Evolutionary conservation across 1,140 invertebrate genomes (phyloP).

Genomic region (Nephotettix cincticeps): DNA sequence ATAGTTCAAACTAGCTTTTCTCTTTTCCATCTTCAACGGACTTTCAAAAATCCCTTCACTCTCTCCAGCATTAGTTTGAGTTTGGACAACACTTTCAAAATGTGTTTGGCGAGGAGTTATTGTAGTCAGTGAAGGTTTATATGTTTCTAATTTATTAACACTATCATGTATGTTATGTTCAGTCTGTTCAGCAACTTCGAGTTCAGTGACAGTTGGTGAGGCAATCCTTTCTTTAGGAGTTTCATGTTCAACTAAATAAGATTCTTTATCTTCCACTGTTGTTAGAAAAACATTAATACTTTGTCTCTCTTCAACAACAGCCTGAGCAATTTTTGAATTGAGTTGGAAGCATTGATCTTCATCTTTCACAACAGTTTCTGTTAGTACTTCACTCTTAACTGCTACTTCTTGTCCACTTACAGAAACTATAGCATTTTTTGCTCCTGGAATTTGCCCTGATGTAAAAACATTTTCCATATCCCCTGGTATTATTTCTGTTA

Average conservation of each 20-base stretch:
- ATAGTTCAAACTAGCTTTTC: slow-evolving; percentile 47
- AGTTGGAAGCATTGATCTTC: slow-evolving; percentile 43
- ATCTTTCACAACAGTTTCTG: slow-evolving; percentile 27
- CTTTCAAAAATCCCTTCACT: slow-evolving; percentile 51
- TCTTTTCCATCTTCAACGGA: slow-evolving; percentile 42
- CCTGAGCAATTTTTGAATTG: slow-evolving; percentile 47
- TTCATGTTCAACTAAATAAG: slow-evolving; percentile 29
- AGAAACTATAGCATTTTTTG: slow-evolving; percentile 32
- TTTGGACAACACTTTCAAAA: slow-evolving; percentile 54
- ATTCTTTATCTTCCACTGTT: slow-evolving; percentile 53
- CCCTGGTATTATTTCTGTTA: slow-evolving; percentile 50
- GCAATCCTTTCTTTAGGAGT: slow-evolving; percentile 43
- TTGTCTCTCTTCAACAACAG: slow-evolving; percentile 51
- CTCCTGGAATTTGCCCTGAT: slow-evolving; percentile 26
- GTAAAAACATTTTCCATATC: slow-evolving; percentile 43
- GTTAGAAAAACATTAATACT: slow-evolving; percentile 52
- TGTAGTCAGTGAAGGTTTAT: slow-evolving; percentile 31
- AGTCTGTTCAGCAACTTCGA: slow-evolving; percentile 43
- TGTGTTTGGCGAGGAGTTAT: slow-evolving; percentile 44
- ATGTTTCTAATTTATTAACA: slow-evolving; percentile 35
- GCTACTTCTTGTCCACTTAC: slow-evolving; percentile 31
- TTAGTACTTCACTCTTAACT: slow-evolving; percentile 43
- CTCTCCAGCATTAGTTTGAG: slow-evolving; percentile 52
- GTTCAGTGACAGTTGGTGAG: slow-evolving; percentile 40
- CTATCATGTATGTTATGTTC: slow-evolving; percentile 39